Base-by-base conservation (phyloP, 2,113 vertebrate genomes). In the Ptyas mucosa region DNA sequence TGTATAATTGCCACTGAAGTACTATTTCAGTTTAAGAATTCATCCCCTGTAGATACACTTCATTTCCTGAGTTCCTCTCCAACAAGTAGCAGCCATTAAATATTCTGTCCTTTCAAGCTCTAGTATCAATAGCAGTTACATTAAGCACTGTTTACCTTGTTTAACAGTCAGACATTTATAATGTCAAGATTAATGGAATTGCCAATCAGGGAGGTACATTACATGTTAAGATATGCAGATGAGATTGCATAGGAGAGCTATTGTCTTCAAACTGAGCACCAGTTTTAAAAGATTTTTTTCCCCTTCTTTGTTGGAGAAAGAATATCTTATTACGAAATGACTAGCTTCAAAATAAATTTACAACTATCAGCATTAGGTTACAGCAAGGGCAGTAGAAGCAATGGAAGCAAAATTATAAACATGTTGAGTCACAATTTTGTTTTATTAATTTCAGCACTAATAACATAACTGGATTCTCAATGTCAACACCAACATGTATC, bases 181-280 rank as follows among this genome's bases (percentile, higher is more conserved):
- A 95, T 95, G 91, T 91, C 93, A 95, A 20, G 9, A 92, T 89
- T 96, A 97, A 97, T 96, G 90, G 96, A 87, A 95, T 92, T 96
- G 91, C 88, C 93, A 96, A 34, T 94, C 94, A 96, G 88, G 88
- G 8, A 94, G 91, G 91, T 95, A 93, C 58, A 87, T 10, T 90
- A 4, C 93, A 61, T 93, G 90, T 86, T 94, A 94, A 97, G 91
- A 54, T 91, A 91, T 95, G 91, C 61, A 97, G 95, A 97, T 94
- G 1, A 94, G 87, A 88, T 88, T 89, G 1, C 90, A 91, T 87
- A 86, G 87, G 0, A 88, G 81, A 97, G 95, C 94, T 26, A 23
- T 39, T 95, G 92, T 94, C 89, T 95, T 94, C 23, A 0, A 0
- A 54, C 26, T 20, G 2, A 0, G 34, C 64, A 26, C 15, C 64